Conservation (phyloP, 1,140 invertebrate genomes). For the Doryteuthis pealeii region DNA sequence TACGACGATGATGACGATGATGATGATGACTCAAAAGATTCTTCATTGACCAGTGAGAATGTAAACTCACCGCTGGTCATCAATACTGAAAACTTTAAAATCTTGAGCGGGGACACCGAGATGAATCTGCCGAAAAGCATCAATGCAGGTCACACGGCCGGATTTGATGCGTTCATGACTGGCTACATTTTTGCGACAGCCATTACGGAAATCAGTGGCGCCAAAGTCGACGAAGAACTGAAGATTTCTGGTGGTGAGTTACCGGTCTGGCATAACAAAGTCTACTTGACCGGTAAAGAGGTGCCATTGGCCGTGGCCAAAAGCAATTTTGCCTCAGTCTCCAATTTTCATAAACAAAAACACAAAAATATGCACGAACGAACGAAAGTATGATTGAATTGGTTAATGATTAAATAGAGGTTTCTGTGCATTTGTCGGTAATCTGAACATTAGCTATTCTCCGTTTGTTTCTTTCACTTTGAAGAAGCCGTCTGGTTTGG, state of each 20-base stretch:
- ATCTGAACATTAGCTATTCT: too few relatives aligned
- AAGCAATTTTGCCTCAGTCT: slow-evolving; percentile 53
- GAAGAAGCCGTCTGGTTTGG: too few relatives aligned
- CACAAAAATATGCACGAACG: neutral
- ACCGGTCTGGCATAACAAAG: slow-evolving; percentile 44
- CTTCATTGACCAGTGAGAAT: neutral
- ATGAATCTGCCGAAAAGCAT: neutral
- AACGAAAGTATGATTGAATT: too few relatives aligned
- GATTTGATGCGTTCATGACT: slow-evolving; percentile 64
- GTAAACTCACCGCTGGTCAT: neutral
- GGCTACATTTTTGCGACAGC: slow-evolving; percentile 57
- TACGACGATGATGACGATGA: slow-evolving; percentile 2
- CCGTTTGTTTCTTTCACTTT: too few relatives aligned
- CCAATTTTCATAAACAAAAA: slow-evolving; percentile 50
- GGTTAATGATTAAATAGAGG: too few relatives aligned
- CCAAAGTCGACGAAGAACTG: slow-evolving; percentile 16
- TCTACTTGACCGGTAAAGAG: slow-evolving; percentile 59
- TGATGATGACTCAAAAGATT: neutral
- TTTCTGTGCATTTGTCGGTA: too few relatives aligned
- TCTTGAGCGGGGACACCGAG: neutral
- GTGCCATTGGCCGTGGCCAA: slow-evolving; percentile 54
- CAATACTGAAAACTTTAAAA: neutral
- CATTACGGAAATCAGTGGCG: slow-evolving; percentile 37
- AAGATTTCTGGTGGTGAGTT: slow-evolving; percentile 32
- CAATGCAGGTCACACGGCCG: slow-evolving; percentile 56